A percentile compares a stretch with the other conserved stretches of the same genome.
Evolutionary conservation across 2,797 vertebrate species (phyloP).

Genomic region (Myotis myotis): DNA sequence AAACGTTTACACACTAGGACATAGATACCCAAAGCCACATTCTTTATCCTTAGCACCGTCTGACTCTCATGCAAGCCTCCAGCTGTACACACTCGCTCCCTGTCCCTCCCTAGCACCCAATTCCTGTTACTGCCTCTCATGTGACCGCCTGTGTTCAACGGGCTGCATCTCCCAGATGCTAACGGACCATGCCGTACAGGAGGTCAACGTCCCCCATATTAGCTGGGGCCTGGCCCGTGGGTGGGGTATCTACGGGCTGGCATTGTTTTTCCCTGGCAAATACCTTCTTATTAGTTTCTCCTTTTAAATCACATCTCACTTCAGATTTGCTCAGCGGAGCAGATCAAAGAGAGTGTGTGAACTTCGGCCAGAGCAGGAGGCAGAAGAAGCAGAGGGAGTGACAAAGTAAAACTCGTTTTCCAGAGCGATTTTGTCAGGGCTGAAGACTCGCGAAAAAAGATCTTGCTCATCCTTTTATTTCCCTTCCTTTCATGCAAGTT

Average conservation of each 20-base stretch:
- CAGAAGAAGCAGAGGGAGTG: neutral
- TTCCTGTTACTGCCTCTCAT: neutral
- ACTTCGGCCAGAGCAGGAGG: neutral
- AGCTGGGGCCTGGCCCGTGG: neutral
- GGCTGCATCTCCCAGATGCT: neutral
- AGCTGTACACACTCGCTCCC: accelerated
- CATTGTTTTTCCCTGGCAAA: conserved; percentile 11
- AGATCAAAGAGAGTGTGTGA: conserved; percentile 11
- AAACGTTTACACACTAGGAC: neutral
- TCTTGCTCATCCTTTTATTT: neutral
- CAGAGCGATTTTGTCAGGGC: neutral
- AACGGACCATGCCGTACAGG: neutral
- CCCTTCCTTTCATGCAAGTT: neutral
- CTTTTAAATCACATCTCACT: conserved; percentile 25
- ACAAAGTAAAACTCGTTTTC: neutral
- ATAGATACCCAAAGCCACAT: neutral
- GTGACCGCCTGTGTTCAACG: neutral
- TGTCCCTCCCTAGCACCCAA: neutral
- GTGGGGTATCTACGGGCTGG: neutral
- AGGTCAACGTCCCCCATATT: neutral
- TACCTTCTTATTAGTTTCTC: conserved; percentile 13
- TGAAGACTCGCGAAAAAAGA: neutral
- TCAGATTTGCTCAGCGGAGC: conserved; percentile 37
- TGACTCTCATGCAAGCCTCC: neutral
- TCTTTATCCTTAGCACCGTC: neutral